phyloP scores from a whole-genome alignment of 2,797 vertebrate species.

The Knipowitschia caucasica region DNA sequence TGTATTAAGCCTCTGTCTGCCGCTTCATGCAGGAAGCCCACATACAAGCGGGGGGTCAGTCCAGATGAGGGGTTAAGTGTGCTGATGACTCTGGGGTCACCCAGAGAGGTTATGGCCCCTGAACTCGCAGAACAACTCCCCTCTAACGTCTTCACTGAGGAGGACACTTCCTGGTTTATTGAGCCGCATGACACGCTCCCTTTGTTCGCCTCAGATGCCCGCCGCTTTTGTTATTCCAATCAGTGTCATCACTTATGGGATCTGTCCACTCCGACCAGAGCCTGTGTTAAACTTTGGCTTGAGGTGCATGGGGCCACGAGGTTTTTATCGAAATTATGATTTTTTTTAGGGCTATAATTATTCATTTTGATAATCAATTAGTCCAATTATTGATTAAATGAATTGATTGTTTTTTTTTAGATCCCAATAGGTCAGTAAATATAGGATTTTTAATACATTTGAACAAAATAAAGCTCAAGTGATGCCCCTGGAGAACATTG shows the following conservation, averaged over 20 bases:
- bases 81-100: constrained; percentile 61
- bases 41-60: constrained; percentile 61
- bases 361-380: too few species aligned
- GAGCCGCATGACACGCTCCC: constrained; percentile 33
- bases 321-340: too few species aligned
- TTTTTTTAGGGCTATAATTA: too few species aligned
- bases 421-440: too few species aligned
- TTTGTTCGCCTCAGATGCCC: constrained; percentile 63
- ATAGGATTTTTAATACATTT: too few species aligned
- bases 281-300: neutral
- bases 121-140: constrained; percentile 35
- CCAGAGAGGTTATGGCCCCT: constrained; percentile 57
- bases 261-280: neutral
- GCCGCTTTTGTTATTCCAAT: constrained; percentile 60
- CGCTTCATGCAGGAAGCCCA: constrained; percentile 38
- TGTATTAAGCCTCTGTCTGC: constrained; percentile 31
- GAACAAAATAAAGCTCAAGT: too few species aligned
- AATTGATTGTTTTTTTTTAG: too few species aligned
- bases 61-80: constrained; percentile 72
- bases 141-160: constrained; percentile 25
- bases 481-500: too few species aligned
- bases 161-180: neutral
- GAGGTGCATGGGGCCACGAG: neutral
- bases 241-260: constrained; percentile 27
- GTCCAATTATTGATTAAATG: too few species aligned